A percentile compares a stretch with the other conserved stretches of the same genome.
phyloP scores from a whole-genome alignment of 2,888 invertebrate species.

The Chrysolina oricalcia region DNA sequence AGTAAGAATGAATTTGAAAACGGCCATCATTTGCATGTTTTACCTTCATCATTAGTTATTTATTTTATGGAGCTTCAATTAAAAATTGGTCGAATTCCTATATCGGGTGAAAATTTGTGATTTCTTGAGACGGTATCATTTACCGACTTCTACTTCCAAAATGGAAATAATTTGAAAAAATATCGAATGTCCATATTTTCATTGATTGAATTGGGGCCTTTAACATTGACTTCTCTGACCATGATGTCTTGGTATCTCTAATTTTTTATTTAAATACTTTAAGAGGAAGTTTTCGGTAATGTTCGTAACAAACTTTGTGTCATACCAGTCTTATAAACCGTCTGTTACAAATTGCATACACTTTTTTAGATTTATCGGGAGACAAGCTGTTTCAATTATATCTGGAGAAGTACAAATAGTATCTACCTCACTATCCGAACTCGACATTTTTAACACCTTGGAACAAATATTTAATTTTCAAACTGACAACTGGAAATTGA shows the following conservation, averaged over 20 bases:
- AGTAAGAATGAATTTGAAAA: too few species aligned
- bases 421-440: background rate
- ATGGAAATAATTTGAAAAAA: background rate
- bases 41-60: too few species aligned
- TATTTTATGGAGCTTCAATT: too few species aligned
- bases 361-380: background rate
- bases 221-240: background rate
- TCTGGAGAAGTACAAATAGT: background rate
- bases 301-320: too few species aligned
- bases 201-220: background rate
- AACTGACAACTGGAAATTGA: too few species aligned
- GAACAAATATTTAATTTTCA: too few species aligned
- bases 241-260: background rate
- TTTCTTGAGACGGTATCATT: background rate
- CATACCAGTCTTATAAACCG: too few species aligned
- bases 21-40: too few species aligned
- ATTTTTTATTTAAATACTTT: too few species aligned
- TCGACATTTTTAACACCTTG: background rate
- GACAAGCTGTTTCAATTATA: background rate
- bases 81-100: too few species aligned
- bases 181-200: background rate
- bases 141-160: background rate
- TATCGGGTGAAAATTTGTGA: background rate
- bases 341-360: background rate
- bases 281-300: too few species aligned